phyloP scores from a whole-genome alignment of 1,140 invertebrate genomes.

The Scaptomyza pallida region DNA sequence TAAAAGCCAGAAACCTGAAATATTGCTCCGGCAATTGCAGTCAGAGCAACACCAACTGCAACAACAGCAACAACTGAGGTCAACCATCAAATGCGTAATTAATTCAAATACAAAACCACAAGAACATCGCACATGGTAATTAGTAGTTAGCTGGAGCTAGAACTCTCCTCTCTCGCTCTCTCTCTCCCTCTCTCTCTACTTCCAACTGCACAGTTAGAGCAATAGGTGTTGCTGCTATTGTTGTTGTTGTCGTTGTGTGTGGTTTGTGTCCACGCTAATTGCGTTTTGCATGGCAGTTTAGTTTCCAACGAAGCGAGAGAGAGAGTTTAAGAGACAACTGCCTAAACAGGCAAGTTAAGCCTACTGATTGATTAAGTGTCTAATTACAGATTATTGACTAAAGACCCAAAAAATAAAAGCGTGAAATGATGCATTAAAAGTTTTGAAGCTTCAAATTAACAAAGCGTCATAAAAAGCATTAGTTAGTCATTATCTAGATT shows the following conservation, averaged over 20 bases:
- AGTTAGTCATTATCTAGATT: too few species aligned
- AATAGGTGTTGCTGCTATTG: neutral
- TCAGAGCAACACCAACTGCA: slow-evolving; percentile 12
- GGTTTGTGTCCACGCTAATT: slow-evolving; percentile 45
- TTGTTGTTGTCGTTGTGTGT: neutral
- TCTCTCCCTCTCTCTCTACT: too few species aligned
- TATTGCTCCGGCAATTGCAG: slow-evolving; percentile 51
- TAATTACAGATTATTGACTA: neutral
- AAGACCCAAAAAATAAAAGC: too few species aligned
- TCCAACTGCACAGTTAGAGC: neutral
- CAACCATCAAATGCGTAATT: slow-evolving; percentile 69
- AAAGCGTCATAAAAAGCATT: neutral
- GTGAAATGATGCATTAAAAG: neutral
- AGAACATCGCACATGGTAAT: slow-evolving; percentile 51
- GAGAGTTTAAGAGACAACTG: too few species aligned
- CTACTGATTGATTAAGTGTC: slow-evolving; percentile 21
- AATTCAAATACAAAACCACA: slow-evolving; percentile 68
- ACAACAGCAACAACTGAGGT: slow-evolving; percentile 16
- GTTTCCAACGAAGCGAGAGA: neutral
- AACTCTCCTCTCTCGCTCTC: too few species aligned
- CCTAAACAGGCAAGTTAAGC: neutral
- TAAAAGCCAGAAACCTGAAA: slow-evolving; percentile 59
- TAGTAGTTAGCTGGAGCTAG: slow-evolving; percentile 31
- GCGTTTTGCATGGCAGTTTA: slow-evolving; percentile 46
- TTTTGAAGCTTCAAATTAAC: neutral